Conservation (phyloP, 2,888 invertebrate species). For the Drosophila nr. perissopoda region DNA sequence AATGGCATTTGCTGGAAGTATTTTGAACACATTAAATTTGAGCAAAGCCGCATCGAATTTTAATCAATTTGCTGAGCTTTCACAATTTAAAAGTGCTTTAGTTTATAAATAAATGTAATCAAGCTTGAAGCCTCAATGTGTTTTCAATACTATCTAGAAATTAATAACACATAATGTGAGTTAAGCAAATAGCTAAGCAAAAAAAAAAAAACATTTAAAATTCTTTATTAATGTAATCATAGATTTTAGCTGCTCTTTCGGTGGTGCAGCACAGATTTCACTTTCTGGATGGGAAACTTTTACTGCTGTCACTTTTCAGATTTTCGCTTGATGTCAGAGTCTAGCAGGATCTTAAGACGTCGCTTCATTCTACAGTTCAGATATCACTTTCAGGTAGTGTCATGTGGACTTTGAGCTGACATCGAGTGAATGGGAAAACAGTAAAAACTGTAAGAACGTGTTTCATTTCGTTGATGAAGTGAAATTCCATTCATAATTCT, state of each 20-base stretch:
- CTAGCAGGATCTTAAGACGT: conserved; percentile 9
- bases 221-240: not conserved
- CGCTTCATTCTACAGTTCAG: conserved; percentile 18
- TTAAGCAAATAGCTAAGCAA: not conserved
- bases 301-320: not conserved
- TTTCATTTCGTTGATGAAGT: conserved; percentile 37
- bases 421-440: conserved; percentile 29
- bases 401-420: conserved; percentile 44
- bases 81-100: conserved; percentile 9
- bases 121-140: not conserved
- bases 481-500: conserved; percentile 61
- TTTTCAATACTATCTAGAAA: not conserved
- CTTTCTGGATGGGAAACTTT: conserved; percentile 8
- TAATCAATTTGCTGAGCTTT: conserved; percentile 17
- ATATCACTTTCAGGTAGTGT: conserved; percentile 41
- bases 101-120: not conserved
- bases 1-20: not conserved
- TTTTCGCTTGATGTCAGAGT: conserved; percentile 19
- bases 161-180: not conserved
- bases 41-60: not conserved
- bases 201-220: not conserved
- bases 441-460: conserved; percentile 45
- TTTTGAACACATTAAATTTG: not conserved
- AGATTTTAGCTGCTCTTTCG: not conserved
- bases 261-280: not conserved